Conservation (phyloP, 1,140 invertebrate species). For the Heliconius congener region DNA sequence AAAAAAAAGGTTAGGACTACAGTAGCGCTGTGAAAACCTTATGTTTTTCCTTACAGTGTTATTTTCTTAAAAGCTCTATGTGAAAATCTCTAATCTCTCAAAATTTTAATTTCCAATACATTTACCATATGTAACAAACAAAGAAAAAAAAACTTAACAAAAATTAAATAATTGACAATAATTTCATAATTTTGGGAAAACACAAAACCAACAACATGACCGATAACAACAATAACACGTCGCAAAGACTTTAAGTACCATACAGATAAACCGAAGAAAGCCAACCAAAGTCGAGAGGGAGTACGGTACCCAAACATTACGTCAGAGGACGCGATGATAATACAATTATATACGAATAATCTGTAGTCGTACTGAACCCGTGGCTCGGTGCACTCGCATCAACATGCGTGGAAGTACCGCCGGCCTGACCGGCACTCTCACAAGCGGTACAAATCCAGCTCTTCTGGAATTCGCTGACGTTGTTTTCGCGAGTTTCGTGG, state of each 20-base stretch:
- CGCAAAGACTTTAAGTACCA: background rate
- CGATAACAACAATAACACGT: background rate
- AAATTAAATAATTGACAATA: background rate
- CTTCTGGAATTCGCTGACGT: slow-evolving; percentile 86
- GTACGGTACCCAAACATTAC: slow-evolving; percentile 38
- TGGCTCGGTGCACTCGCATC: slow-evolving; percentile 53
- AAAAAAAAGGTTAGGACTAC: too few species aligned
- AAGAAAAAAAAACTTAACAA: background rate
- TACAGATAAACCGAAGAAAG: background rate
- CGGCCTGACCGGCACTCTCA: slow-evolving; percentile 79
- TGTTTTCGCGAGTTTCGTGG: slow-evolving; percentile 86
- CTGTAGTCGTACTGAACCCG: slow-evolving; percentile 59
- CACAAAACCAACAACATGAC: background rate
- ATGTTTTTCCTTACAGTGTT: too few species aligned
- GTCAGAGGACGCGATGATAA: slow-evolving; percentile 67
- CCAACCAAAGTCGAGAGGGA: slow-evolving; percentile 22
- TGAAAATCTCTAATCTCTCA: too few species aligned
- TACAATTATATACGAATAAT: slow-evolving; percentile 70
- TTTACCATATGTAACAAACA: background rate
- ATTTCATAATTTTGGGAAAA: background rate
- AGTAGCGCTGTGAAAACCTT: too few species aligned
- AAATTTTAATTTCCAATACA: background rate
- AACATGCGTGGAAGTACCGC: slow-evolving; percentile 84
- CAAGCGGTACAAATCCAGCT: slow-evolving; percentile 81
- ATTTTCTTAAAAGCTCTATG: too few species aligned